Conservation (phyloP, 2,797 vertebrate species). For the Dromococcyx pavoninus region DNA sequence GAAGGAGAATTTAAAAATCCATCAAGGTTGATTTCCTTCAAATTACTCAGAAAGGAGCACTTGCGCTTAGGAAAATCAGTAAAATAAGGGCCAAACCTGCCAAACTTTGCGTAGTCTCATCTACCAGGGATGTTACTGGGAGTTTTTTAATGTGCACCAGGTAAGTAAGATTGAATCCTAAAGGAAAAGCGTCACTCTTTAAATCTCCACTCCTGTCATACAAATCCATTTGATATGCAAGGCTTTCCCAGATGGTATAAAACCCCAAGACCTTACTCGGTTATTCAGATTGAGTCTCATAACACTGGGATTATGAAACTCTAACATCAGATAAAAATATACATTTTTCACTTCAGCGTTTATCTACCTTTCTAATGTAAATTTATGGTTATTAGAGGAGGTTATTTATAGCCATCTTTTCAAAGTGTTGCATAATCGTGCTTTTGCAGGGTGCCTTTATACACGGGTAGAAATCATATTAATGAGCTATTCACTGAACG, state of each 20-base stretch:
- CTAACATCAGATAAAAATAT: constrained; percentile 53
- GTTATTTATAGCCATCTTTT: constrained; percentile 34
- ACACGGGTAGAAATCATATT: background rate
- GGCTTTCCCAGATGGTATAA: constrained; percentile 4
- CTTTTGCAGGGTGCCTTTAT: constrained; percentile 2
- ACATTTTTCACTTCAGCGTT: constrained; percentile 16
- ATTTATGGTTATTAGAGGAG: constrained; percentile 24
- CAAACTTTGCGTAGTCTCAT: background rate
- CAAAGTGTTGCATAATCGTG: constrained; percentile 13
- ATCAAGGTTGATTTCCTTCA: background rate
- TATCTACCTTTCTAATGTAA: constrained; percentile 59
- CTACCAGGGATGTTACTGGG: background rate
- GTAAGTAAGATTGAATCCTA: background rate
- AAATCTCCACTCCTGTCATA: background rate
- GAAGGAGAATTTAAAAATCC: background rate
- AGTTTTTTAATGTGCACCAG: background rate
- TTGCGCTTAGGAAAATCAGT: background rate
- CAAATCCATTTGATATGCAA: constrained; percentile 13
- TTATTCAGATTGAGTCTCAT: constrained; percentile 23
- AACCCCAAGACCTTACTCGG: background rate
- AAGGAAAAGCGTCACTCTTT: background rate
- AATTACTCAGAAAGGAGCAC: background rate
- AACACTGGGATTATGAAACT: background rate
- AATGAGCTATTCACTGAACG: constrained; percentile 19
- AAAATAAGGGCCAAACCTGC: background rate